These are phyloP conservation scores for Erythrocebus patas DNA, from an alignment of 2,113 vertebrate genomes.

Conservation along the genomic window DNA sequence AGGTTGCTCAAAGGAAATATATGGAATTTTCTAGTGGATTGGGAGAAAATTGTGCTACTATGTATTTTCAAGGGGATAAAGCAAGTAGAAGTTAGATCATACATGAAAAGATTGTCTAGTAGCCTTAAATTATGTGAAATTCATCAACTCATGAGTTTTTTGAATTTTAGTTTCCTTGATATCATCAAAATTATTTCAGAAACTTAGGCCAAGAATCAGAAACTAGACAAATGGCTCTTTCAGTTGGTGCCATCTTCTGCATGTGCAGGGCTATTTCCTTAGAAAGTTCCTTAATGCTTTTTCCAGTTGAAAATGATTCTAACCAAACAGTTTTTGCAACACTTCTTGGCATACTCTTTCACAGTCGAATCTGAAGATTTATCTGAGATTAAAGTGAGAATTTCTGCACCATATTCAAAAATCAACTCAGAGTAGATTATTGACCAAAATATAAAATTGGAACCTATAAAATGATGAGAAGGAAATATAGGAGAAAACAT, in stretches of 20 bases:
- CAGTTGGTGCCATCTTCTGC: neutral
- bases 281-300: neutral
- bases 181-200: constrained; percentile 32
- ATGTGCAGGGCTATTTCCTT: neutral
- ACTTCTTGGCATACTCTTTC: neutral
- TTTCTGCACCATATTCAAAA: neutral
- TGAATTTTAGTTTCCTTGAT: constrained; percentile 12
- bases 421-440: neutral
- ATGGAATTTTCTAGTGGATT: neutral
- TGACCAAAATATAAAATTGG: neutral
- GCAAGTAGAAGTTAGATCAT: neutral
- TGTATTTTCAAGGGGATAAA: neutral
- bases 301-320: constrained; percentile 1
- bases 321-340: neutral
- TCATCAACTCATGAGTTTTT: constrained; percentile 8
- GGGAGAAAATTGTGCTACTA: neutral
- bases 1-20: neutral
- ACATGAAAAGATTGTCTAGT: neutral
- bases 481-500: neutral
- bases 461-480: neutral
- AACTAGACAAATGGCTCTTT: neutral
- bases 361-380: neutral
- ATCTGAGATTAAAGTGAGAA: neutral
- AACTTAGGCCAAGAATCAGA: neutral
- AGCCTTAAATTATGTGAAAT: neutral